A percentile compares a stretch with the other conserved stretches of the same genome.
Evolutionary conservation across 2,797 vertebrate species (phyloP).

Genomic region (Nannoperca obscura): DNA sequence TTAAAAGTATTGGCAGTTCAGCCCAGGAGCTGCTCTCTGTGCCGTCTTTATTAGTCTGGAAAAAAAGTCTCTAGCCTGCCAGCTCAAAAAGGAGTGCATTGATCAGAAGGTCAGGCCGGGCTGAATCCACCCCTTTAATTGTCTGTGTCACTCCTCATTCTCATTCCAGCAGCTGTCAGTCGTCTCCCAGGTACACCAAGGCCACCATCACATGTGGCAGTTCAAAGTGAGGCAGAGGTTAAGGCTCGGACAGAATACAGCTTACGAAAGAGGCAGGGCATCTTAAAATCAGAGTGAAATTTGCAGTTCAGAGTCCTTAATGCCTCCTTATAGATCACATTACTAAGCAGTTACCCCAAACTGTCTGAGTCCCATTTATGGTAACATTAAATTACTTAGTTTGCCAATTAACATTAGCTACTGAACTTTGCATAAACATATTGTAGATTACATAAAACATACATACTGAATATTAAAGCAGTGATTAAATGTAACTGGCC

Average conservation of each 20-base stretch:
- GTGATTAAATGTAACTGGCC: neutral
- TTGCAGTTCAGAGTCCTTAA: constrained; percentile 13
- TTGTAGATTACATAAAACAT: neutral
- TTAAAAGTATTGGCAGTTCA: constrained; percentile 80
- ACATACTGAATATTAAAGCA: neutral
- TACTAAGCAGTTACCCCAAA: constrained; percentile 1
- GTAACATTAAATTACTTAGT: constrained; percentile 8
- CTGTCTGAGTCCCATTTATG: constrained; percentile 17
- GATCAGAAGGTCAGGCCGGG: constrained; percentile 76
- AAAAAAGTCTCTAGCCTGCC: constrained; percentile 62
- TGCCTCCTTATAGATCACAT: constrained; percentile 7
- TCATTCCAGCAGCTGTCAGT: constrained; percentile 67
- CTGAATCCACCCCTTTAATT: constrained; percentile 71
- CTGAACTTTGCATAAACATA: neutral
- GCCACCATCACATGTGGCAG: constrained; percentile 30
- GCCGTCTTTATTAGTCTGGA: constrained; percentile 78
- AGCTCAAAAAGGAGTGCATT: constrained; percentile 73
- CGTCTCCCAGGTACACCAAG: constrained; percentile 50
- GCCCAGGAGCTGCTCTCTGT: constrained; percentile 69
- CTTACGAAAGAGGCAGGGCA: neutral
- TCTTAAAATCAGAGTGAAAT: constrained; percentile 24
- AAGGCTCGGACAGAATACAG: constrained; percentile 9
- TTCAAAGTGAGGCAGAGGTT: constrained; percentile 27
- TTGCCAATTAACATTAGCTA: constrained; percentile 6
- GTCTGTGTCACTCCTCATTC: constrained; percentile 64